Evolutionary conservation across 2,113 vertebrate species (phyloP).

Genomic region (Hippoglossus stenolepis): DNA sequence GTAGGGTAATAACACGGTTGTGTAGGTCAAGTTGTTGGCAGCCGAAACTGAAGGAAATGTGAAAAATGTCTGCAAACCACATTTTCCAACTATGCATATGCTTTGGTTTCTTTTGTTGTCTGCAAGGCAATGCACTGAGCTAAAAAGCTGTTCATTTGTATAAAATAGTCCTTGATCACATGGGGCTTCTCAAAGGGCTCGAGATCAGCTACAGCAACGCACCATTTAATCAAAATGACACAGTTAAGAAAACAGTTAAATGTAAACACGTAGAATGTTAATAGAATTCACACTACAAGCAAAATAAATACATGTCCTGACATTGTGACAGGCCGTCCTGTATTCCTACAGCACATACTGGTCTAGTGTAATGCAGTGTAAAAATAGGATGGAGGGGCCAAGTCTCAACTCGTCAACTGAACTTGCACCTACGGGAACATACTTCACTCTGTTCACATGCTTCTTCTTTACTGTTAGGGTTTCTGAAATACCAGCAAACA

Average conservation of each 20-base stretch:
- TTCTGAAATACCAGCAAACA: background rate
- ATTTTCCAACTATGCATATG: conserved; percentile 7
- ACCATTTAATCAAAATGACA: background rate
- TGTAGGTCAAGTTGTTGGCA: conserved; percentile 11
- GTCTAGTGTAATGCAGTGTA: conserved; percentile 26
- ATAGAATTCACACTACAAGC: background rate
- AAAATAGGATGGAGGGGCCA: conserved; percentile 18
- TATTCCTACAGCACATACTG: background rate
- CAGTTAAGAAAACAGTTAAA: background rate
- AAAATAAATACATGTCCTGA: background rate
- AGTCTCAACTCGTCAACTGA: background rate
- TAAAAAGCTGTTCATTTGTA: conserved; percentile 2
- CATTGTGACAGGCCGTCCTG: background rate
- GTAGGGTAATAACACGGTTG: conserved; percentile 2
- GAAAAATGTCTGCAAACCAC: conserved; percentile 14
- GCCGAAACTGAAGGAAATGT: background rate
- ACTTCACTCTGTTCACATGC: background rate
- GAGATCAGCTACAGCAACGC: background rate
- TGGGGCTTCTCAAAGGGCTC: background rate
- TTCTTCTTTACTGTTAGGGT: background rate
- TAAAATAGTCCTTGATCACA: background rate
- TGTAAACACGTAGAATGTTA: background rate
- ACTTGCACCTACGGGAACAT: conserved; percentile 1
- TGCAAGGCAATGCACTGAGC: background rate
- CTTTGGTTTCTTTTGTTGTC: conserved; percentile 13